These are phyloP conservation scores for Daktulosphaira vitifoliae DNA, from an alignment of 1,140 invertebrate species.

Conservation along the genomic window DNA sequence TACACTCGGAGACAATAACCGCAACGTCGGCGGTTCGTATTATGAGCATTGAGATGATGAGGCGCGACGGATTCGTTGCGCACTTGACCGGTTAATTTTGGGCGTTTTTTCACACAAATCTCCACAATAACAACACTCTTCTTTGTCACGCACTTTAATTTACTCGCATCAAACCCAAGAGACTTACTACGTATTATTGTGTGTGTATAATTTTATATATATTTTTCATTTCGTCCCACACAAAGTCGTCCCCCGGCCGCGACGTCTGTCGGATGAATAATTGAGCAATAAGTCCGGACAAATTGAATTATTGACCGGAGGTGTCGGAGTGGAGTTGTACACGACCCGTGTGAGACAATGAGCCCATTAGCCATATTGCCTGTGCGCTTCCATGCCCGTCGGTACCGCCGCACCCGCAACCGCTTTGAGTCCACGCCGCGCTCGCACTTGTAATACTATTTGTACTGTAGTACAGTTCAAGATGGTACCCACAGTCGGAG, in stretches of 20 bases:
- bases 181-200: neutral
- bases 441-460: neutral
- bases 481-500: too few relatives aligned
- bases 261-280: constrained; percentile 3
- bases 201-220: neutral
- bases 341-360: constrained; percentile 13
- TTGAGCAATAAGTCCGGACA: constrained; percentile 1
- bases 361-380: constrained; percentile 5
- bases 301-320: constrained; percentile 20
- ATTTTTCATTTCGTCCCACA: neutral
- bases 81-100: constrained; percentile 27
- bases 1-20: neutral
- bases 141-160: too few relatives aligned
- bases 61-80: neutral
- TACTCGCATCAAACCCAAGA: too few relatives aligned
- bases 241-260: neutral
- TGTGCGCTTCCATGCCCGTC: constrained; percentile 3
- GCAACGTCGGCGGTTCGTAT: too few relatives aligned
- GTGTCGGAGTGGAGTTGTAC: neutral
- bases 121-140: too few relatives aligned
- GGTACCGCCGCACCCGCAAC: neutral
- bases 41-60: too few relatives aligned
- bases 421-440: neutral
- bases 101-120: constrained; percentile 26
- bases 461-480: too few relatives aligned